phyloP scores from a whole-genome alignment of 2,888 invertebrate species.

The Limenitis camilla region DNA sequence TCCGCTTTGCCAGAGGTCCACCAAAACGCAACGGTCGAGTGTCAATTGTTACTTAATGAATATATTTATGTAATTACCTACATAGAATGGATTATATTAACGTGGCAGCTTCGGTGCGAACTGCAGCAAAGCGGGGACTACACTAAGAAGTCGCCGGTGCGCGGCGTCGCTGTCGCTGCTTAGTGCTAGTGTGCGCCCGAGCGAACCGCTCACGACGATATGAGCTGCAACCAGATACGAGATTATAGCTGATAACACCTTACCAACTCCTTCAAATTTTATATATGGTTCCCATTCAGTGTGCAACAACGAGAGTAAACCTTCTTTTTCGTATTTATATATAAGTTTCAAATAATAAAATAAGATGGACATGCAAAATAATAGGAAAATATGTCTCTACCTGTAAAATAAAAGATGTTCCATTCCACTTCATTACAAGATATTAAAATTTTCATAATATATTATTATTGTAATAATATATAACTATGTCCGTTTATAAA shows the following conservation, averaged over 20 bases:
- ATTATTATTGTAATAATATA: constrained; percentile 75
- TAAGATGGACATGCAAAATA: constrained; percentile 37
- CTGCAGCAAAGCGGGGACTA: too few species aligned
- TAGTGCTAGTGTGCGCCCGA: constrained; percentile 57
- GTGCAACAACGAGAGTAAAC: too few species aligned
- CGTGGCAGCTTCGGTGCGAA: too few species aligned
- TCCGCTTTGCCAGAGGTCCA: constrained; percentile 2
- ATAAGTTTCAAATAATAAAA: neutral
- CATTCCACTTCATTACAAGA: constrained; percentile 56
- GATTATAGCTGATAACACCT: neutral
- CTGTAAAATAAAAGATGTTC: constrained; percentile 63
- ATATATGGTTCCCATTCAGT: too few species aligned
- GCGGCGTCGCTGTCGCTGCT: constrained; percentile 12
- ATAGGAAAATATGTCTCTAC: constrained; percentile 48
- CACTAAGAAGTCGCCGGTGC: neutral
- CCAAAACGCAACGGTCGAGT: too few species aligned
- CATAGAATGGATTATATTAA: too few species aligned
- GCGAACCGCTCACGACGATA: constrained; percentile 73
- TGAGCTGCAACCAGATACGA: constrained; percentile 54
- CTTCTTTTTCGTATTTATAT: too few species aligned
- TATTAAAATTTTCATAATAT: constrained; percentile 59
- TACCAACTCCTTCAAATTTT: too few species aligned
- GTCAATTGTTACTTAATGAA: too few species aligned
- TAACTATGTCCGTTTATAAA: constrained; percentile 71
- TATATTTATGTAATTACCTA: too few species aligned